Conservation (phyloP, 2,113 vertebrate genomes). For the Neotragus moschatus region DNA sequence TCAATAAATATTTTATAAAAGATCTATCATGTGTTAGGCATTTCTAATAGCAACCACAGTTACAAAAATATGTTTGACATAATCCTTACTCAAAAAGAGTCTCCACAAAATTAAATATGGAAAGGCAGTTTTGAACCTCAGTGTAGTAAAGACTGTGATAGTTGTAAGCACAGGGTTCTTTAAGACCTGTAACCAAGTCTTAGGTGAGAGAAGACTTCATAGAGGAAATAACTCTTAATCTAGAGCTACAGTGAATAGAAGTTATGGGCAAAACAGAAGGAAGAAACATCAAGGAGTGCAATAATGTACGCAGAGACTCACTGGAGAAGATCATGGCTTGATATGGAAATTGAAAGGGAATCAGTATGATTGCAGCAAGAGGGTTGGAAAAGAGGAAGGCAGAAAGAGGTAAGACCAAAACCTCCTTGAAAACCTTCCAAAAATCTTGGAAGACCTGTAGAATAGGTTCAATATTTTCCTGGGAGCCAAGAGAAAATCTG, state of each 20-base stretch:
- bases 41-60: not conserved
- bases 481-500: not conserved
- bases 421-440: not conserved
- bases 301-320: not conserved
- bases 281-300: not conserved
- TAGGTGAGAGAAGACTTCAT: not conserved
- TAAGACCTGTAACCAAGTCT: not conserved
- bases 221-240: not conserved
- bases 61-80: not conserved
- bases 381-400: not conserved
- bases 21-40: not conserved
- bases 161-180: not conserved
- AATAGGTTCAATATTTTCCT: not conserved
- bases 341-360: not conserved
- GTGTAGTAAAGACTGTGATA: not conserved
- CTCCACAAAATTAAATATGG: not conserved
- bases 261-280: not conserved
- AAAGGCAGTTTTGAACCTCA: not conserved
- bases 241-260: not conserved
- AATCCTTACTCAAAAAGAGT: not conserved
- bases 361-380: not conserved
- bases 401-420: not conserved
- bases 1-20: not conserved
- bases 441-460: not conserved
- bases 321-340: not conserved